Conservation (phyloP, 2,113 vertebrate species). For the Ondatra zibethicus region DNA sequence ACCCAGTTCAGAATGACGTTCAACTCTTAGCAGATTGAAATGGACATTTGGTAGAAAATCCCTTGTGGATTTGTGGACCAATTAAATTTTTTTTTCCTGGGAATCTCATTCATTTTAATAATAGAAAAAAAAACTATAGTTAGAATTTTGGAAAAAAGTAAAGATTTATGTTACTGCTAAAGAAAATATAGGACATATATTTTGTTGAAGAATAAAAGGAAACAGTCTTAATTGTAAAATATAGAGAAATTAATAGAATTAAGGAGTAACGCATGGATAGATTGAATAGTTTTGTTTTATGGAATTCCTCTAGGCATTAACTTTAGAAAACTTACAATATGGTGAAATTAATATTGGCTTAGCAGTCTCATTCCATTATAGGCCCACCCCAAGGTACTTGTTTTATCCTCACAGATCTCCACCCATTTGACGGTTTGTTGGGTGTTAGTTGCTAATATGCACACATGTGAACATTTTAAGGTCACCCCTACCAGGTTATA, state of each 20-base stretch:
- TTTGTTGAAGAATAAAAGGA: conserved; percentile 28
- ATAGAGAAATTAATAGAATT: conserved; percentile 46
- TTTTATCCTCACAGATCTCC: not conserved
- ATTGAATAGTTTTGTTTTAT: conserved; percentile 59
- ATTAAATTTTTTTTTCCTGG: conserved; percentile 67
- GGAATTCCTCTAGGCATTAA: not conserved
- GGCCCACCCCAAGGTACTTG: not conserved
- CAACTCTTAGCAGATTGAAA: conserved; percentile 68
- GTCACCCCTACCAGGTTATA: not conserved
- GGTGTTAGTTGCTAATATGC: not conserved
- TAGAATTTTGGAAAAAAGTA: conserved; percentile 33
- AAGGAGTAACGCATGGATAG: not conserved
- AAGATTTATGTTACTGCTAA: conserved; percentile 53
- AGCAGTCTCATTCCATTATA: not conserved
- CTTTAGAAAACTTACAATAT: not conserved
- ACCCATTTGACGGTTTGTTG: not conserved
- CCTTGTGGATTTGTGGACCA: conserved; percentile 61
- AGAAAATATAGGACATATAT: conserved; percentile 35
- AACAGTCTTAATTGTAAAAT: conserved; percentile 10
- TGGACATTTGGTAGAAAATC: conserved; percentile 70
- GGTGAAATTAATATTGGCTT: not conserved
- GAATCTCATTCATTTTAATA: conserved; percentile 61
- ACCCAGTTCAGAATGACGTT: conserved; percentile 61
- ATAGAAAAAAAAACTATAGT: conserved; percentile 38
- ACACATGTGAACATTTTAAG: not conserved